Evolutionary conservation across 2,888 invertebrate species (phyloP), one percentile per base, ranked within the genome.

Genomic region (Heteromurus nitidus): DNA sequence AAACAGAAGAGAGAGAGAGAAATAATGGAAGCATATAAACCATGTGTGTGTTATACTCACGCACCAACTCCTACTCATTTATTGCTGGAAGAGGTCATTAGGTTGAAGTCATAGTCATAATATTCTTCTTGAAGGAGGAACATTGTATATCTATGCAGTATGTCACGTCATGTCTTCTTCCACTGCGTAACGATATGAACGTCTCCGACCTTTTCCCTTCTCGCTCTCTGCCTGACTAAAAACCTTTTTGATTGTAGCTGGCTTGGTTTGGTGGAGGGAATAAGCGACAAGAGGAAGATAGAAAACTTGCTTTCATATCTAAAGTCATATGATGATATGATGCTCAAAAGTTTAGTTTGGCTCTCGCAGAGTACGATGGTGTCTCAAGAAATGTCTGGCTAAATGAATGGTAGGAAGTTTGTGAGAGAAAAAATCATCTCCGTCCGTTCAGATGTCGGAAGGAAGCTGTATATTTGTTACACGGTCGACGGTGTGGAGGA

Each of bases 91-190:
- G 44, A 58, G 58, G 42, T 70, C 70, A 58, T 58, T 70, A 58
- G 60, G 55, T 70, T 58, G 58, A 16, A n/a, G 24, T 13, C 55
- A 36, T 70, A 70, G 60, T n/a, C 58, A 31, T 58, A 30, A 36
- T 70, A 28, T 24, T 50, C 18, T 20, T 9, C 9, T 20, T 18
- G 50, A 50, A 50, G 13, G 36, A 13, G 50, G 9, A 50, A 20
- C n/a, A n/a, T n/a, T n/a, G n/a, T n/a, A 36, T 9, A 36, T 9
- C 36, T 36, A 36, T 13, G 36, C 36, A n/a, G n/a, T n/a, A n/a
- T n/a, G n/a, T 50, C 9, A 9, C 50, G 18, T 50, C 9, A 9
- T 20, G 50, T 50, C 9, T 20, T 20, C 50, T 50, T 50, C 50
- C 50, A 50, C 20, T 44, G 13, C 44, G n/a, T 44, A 44, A 53